Evolutionary conservation across 2,888 invertebrate genomes (phyloP).

Genomic region (Stegana nigrithorax): DNA sequence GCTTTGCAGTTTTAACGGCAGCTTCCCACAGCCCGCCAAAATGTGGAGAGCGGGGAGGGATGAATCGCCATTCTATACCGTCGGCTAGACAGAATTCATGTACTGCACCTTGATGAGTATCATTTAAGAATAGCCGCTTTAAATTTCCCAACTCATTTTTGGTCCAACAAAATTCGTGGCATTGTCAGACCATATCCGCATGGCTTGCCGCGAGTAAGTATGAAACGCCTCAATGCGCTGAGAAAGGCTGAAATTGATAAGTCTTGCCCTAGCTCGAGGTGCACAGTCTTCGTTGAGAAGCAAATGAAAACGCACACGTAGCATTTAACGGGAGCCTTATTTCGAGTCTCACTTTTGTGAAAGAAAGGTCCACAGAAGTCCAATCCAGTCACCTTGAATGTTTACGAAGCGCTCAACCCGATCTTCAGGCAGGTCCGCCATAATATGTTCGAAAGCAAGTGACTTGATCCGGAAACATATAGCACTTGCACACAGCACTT

Average conservation of each 20-base stretch:
- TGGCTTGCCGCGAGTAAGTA: slow-evolving; percentile 29
- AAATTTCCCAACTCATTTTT: slow-evolving; percentile 22
- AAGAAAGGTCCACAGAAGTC: too few species aligned
- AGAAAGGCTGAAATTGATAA: slow-evolving; percentile 32
- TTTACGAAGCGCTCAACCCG: too few species aligned
- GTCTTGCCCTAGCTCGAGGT: slow-evolving; percentile 32
- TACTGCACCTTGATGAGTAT: slow-evolving; percentile 19
- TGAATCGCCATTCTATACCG: slow-evolving; percentile 28
- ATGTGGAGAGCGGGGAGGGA: too few species aligned
- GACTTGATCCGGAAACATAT: too few species aligned
- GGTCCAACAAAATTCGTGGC: slow-evolving; percentile 30
- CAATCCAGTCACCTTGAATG: too few species aligned
- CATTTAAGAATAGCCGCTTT: slow-evolving; percentile 17
- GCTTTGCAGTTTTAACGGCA: slow-evolving; percentile 30
- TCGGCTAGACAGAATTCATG: slow-evolving; percentile 20
- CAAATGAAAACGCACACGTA: slow-evolving; percentile 33
- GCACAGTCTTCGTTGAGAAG: slow-evolving; percentile 33
- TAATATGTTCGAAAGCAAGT: too few species aligned
- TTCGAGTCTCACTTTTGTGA: too few species aligned
- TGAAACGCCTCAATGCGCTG: slow-evolving; percentile 25
- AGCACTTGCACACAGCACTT: too few species aligned
- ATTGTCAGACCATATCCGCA: slow-evolving; percentile 29
- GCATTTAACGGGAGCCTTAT: slow-evolving; percentile 10
- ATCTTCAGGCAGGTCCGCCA: too few species aligned
- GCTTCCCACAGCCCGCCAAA: slow-evolving; percentile 33